A percentile compares a stretch with the other conserved stretches of the same genome.
phyloP scores from a whole-genome alignment of 2,113 vertebrate species.

The Empidonax traillii region DNA sequence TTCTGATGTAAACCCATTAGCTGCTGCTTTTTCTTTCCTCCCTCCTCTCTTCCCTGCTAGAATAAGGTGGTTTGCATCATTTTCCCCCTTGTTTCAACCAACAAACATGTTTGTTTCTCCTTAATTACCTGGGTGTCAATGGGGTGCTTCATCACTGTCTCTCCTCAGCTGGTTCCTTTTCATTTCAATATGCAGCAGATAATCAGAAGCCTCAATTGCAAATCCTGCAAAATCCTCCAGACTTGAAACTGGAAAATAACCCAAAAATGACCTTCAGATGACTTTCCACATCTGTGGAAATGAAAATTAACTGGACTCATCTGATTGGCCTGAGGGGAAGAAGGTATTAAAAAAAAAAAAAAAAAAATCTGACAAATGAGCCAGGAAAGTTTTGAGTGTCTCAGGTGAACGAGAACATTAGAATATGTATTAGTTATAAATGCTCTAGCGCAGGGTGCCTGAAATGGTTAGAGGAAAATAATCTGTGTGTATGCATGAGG shows the following conservation, averaged over 20 bases:
- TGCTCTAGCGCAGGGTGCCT: background rate
- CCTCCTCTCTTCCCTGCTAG: background rate
- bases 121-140: constrained; percentile 68
- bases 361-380: constrained; percentile 40
- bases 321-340: constrained; percentile 49
- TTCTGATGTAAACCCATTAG: constrained; percentile 8
- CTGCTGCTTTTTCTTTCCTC: background rate
- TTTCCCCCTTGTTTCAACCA: constrained; percentile 15
- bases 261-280: constrained; percentile 58
- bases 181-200: constrained; percentile 19
- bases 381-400: constrained; percentile 6
- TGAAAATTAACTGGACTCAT: constrained; percentile 59
- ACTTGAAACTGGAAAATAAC: constrained; percentile 19
- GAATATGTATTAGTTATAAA: constrained; percentile 49
- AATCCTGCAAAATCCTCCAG: constrained; percentile 12
- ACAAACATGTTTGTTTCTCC: constrained; percentile 60
- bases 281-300: background rate
- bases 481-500: background rate
- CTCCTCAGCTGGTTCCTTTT: constrained; percentile 30
- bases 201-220: constrained; percentile 28
- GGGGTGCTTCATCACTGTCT: constrained; percentile 65
- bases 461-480: background rate
- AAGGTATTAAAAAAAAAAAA: background rate
- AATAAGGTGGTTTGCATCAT: constrained; percentile 21
- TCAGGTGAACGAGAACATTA: constrained; percentile 31